A percentile compares a stretch with the other conserved stretches of the same genome.
Evolutionary conservation across 2,113 vertebrate species (phyloP).

Genomic region (Plecotus auritus): DNA sequence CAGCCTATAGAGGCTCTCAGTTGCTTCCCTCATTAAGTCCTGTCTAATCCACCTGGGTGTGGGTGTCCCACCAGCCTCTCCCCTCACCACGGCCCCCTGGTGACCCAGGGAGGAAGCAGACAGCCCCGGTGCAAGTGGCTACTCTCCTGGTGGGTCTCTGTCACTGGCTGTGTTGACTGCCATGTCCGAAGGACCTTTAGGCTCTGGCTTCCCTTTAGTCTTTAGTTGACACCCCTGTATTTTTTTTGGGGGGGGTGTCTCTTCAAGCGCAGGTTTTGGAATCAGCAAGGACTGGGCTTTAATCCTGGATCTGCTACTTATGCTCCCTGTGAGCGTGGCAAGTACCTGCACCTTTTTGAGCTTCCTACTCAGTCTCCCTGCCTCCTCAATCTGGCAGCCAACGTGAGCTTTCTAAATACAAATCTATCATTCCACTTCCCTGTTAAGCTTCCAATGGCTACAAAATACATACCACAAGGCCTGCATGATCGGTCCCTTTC

Average conservation of each 20-base stretch:
- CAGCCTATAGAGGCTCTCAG: neutral
- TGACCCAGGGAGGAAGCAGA: neutral
- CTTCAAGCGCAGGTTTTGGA: neutral
- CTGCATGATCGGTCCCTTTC: neutral
- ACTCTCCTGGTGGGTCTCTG: neutral
- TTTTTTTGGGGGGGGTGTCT: neutral
- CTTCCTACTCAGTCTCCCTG: neutral
- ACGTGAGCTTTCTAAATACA: neutral
- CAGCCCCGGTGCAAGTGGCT: neutral
- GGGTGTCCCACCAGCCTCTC: neutral
- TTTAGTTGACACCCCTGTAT: neutral
- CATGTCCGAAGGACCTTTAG: neutral
- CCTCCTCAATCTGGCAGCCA: neutral
- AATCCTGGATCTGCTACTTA: neutral
- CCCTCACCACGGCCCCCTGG: neutral
- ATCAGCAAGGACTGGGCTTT: neutral
- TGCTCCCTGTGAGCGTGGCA: neutral
- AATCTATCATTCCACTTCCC: neutral
- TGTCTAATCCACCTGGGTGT: neutral
- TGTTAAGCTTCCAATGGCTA: neutral
- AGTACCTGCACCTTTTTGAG: neutral
- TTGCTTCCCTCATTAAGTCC: neutral
- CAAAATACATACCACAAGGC: neutral
- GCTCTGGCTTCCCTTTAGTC: neutral
- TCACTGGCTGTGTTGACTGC: neutral